Evolutionary conservation across 1,140 invertebrate genomes (phyloP).

Genomic region (Ceratina japonica): DNA sequence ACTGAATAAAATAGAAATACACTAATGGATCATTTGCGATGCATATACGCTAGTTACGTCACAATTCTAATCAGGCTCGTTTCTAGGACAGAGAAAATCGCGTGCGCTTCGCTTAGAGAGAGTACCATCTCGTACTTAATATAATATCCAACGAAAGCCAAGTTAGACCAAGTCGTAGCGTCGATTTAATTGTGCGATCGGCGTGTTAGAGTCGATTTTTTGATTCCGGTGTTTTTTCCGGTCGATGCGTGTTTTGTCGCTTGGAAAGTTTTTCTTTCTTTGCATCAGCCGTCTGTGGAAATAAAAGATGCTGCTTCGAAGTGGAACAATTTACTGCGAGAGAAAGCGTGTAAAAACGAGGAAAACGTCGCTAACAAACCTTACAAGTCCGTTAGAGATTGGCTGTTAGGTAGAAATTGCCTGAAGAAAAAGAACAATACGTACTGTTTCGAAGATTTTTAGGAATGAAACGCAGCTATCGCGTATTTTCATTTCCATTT

Average conservation of each 20-base stretch:
- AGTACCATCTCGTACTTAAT: background rate
- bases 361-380: background rate
- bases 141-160: background rate
- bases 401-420: slow-evolving; percentile 5
- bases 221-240: background rate
- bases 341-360: slow-evolving; percentile 39
- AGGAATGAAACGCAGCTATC: background rate
- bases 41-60: slow-evolving; percentile 18
- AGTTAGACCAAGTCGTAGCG: background rate
- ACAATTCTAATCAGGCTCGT: slow-evolving; percentile 24
- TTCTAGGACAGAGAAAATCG: slow-evolving; percentile 40
- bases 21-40: slow-evolving; percentile 29
- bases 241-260: background rate
- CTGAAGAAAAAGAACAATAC: background rate
- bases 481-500: background rate
- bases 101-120: slow-evolving; percentile 4
- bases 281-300: slow-evolving; percentile 23
- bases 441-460: background rate
- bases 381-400: background rate
- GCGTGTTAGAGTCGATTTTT: background rate
- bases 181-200: background rate
- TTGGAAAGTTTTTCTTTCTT: slow-evolving; percentile 32
- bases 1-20: slow-evolving; percentile 7
- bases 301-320: slow-evolving; percentile 30
- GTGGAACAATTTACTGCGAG: slow-evolving; percentile 18